Base-by-base conservation (phyloP, 2,113 vertebrate species). In the Butastur rufipennis region DNA sequence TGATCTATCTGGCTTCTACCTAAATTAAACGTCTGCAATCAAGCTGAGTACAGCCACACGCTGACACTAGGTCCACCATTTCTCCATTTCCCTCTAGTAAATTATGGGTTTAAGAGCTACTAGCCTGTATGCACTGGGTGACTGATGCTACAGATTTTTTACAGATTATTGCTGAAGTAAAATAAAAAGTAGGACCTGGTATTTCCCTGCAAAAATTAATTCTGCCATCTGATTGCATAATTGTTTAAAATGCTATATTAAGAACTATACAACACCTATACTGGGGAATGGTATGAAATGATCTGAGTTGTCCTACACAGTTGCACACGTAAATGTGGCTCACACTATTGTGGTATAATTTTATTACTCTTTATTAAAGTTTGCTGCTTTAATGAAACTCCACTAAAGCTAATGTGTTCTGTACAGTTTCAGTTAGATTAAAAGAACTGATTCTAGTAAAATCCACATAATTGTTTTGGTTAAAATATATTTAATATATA, bases 21-120 rank as follows among this genome's bases (percentile, higher is more conserved):
- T 97, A 97, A 98, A 98, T 95, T 97, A 94, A 97, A 95, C 36
- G 62, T 95, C 96, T 93, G 75, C 91, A 97, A 83, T 97, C 84
- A 81, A 98, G 96, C 98, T 96, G 95, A 96, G 63, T 58, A 32
- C 48, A 92, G 79, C 45, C 78, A 90, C 87, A 80, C 71, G 82
- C 88, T 93, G 96, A 93, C 34, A 43, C 21, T 22, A 53, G 56
- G 56, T 77, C 68, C 75, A 86, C 74, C 31, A 66, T 88, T 96
- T 88, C 74, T 87, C 92, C 72, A 87, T 92, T 96, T 87, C 29
- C 26, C 62, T 63, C 50, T 63, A 25, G 77, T 96, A 95, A 97
- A 84, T 95, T 96, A 96, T 72, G 63, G 65, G 25, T 66, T 88
- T 90, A 83, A 62, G 36, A 83, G 77, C 43, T 84, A 58, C 48